A percentile compares a stretch with the other conserved stretches of the same genome.
Conservation (phyloP, 2,113 vertebrate genomes). For the Colossoma macropomum region DNA sequence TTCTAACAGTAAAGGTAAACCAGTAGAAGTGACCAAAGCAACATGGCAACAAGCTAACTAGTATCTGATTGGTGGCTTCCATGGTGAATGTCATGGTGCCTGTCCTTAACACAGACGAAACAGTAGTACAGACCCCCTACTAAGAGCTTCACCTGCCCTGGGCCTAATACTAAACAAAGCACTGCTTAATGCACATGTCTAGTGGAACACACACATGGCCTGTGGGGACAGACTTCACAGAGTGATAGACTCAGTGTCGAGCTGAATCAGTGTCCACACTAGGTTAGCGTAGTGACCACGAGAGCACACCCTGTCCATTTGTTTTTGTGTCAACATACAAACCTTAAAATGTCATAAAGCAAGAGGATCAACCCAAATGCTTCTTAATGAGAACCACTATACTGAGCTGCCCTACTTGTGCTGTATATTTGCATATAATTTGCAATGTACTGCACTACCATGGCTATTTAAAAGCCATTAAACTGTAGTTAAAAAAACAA, state of each 20-base stretch:
- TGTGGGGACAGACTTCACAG: not conserved
- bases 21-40: not conserved
- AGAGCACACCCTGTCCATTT: not conserved
- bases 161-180: conserved; percentile 8
- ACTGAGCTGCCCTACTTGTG: not conserved
- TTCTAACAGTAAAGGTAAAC: not conserved
- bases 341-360: not conserved
- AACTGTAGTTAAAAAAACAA: too few relatives aligned
- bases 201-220: not conserved
- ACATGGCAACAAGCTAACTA: not conserved
- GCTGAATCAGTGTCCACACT: conserved; percentile 6
- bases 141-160: not conserved
- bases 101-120: not conserved
- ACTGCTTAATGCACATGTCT: not conserved
- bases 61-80: not conserved
- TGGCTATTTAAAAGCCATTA: not conserved
- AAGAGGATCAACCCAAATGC: not conserved
- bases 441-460: not conserved
- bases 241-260: conserved; percentile 7
- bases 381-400: not conserved
- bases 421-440: too few relatives aligned
- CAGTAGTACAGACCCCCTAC: not conserved
- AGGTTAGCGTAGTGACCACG: not conserved
- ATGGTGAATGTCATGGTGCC: conserved; percentile 25
- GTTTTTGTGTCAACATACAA: conserved; percentile 3